Conservation (phyloP, 2,888 invertebrate genomes). For the Drosophila recens region DNA sequence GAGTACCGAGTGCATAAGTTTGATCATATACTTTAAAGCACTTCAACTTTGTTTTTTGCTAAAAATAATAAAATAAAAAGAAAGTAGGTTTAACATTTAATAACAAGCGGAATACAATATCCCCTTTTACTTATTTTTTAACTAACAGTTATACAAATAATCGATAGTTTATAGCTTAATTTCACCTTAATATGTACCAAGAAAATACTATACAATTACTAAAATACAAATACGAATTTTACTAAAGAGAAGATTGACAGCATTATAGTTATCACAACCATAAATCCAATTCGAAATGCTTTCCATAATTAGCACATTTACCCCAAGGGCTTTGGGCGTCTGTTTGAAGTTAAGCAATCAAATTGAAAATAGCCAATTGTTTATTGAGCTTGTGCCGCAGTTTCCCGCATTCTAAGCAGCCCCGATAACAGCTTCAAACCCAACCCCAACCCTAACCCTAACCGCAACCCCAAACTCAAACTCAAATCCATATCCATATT, state of each 20-base stretch:
- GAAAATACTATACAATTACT: too few relatives aligned
- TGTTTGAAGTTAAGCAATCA: conserved; percentile 31
- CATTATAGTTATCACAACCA: neutral
- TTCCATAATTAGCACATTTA: conserved; percentile 14
- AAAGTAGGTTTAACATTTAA: too few relatives aligned
- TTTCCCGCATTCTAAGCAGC: conserved; percentile 23
- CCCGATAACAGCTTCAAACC: neutral
- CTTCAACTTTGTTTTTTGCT: too few relatives aligned
- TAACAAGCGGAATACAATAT: too few relatives aligned
- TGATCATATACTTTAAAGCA: too few relatives aligned
- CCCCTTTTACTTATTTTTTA: too few relatives aligned
- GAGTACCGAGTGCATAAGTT: neutral
- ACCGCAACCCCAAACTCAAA: neutral
- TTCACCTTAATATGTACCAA: too few relatives aligned
- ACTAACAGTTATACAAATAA: too few relatives aligned
- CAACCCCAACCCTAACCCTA: neutral
- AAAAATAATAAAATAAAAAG: too few relatives aligned
- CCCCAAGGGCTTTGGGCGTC: conserved; percentile 12
- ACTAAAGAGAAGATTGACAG: neutral
- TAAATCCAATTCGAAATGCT: neutral
- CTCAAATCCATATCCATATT: neutral
- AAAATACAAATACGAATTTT: too few relatives aligned
- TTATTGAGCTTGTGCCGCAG: conserved; percentile 43
- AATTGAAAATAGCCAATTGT: conserved; percentile 50
- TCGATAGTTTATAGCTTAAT: too few relatives aligned